These are phyloP conservation scores for Drosophila hydei DNA, from an alignment of 1,140 invertebrate genomes.

Conservation along the genomic window DNA sequence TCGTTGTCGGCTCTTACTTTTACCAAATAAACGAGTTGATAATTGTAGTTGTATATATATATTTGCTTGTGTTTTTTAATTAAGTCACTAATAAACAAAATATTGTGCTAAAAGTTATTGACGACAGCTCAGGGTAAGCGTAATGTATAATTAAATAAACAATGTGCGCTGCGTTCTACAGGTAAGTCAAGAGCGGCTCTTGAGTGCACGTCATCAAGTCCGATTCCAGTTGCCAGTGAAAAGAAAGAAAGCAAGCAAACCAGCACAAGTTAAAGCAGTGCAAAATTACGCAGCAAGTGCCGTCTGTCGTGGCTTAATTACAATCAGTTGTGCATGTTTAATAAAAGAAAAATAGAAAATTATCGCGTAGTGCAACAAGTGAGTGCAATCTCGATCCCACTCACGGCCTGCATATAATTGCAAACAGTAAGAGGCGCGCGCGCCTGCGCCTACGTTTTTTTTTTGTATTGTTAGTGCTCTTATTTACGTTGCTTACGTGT, in stretches of 20 bases:
- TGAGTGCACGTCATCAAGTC: conserved; percentile 46
- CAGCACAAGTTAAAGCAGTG: conserved; percentile 1
- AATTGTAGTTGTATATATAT: conserved; percentile 11
- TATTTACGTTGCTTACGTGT: conserved; percentile 55
- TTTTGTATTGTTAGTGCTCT: not conserved
- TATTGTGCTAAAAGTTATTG: not conserved
- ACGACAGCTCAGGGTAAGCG: not conserved
- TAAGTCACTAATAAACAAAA: no score
- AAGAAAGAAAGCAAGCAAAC: conserved; percentile 31
- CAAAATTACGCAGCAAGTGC: not conserved
- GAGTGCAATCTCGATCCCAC: conserved; percentile 17
- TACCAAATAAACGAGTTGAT: not conserved
- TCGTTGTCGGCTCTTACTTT: conserved; percentile 28
- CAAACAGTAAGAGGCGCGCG: conserved; percentile 24
- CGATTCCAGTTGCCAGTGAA: conserved; percentile 19
- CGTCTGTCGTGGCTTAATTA: conserved; percentile 10
- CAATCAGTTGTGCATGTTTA: conserved; percentile 23
- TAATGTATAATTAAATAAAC: conserved; percentile 13
- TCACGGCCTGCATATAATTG: not conserved
- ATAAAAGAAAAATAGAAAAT: conserved; percentile 22
- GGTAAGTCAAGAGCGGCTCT: conserved; percentile 48
- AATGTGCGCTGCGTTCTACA: conserved; percentile 6
- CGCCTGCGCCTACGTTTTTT: conserved; percentile 41
- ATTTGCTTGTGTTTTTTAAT: conserved; percentile 1
- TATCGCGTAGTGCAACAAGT: conserved; percentile 36